Evolutionary conservation across 2,888 invertebrate species (phyloP).

Genomic region (Mesorhabditis spiculigera): DNA sequence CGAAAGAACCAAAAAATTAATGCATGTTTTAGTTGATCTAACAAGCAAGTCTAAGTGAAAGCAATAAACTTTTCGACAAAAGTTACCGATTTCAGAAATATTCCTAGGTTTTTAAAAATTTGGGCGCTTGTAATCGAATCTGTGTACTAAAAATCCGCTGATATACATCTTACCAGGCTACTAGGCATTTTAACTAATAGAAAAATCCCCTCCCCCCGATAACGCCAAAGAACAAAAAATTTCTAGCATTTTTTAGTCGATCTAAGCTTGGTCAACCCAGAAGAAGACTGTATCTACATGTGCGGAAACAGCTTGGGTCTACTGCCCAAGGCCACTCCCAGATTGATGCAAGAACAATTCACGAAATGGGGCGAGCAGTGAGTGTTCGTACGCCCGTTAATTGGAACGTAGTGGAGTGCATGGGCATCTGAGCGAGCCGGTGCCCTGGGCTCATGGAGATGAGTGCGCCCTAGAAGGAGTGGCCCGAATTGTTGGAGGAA

Average conservation of each 20-base stretch:
- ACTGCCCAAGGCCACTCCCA: slow-evolving; percentile 62
- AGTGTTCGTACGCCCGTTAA: slow-evolving; percentile 25
- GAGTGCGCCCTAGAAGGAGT: slow-evolving; percentile 55
- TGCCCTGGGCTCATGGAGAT: slow-evolving; percentile 63
- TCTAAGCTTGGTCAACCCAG: slow-evolving; percentile 36
- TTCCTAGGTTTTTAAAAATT: too few species aligned
- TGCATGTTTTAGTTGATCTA: too few species aligned
- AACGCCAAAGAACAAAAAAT: background rate
- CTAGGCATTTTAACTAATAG: too few species aligned
- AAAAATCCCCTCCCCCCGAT: too few species aligned
- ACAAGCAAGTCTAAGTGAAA: too few species aligned
- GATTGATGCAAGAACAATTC: slow-evolving; percentile 61
- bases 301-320: slow-evolving; percentile 67
- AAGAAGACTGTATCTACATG: slow-evolving; percentile 65
- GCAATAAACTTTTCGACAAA: too few species aligned
- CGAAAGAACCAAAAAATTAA: too few species aligned
- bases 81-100: too few species aligned
- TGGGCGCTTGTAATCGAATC: too few species aligned
- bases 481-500: slow-evolving; percentile 61
- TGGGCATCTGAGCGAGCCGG: slow-evolving; percentile 59
- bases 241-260: slow-evolving; percentile 24
- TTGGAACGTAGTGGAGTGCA: slow-evolving; percentile 51
- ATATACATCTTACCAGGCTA: too few species aligned
- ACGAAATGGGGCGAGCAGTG: slow-evolving; percentile 64
- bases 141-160: too few species aligned